A percentile compares a stretch with the other conserved stretches of the same genome.
Evolutionary conservation across 2,888 invertebrate genomes (phyloP).

Genomic region (Pseudococcus viburni): DNA sequence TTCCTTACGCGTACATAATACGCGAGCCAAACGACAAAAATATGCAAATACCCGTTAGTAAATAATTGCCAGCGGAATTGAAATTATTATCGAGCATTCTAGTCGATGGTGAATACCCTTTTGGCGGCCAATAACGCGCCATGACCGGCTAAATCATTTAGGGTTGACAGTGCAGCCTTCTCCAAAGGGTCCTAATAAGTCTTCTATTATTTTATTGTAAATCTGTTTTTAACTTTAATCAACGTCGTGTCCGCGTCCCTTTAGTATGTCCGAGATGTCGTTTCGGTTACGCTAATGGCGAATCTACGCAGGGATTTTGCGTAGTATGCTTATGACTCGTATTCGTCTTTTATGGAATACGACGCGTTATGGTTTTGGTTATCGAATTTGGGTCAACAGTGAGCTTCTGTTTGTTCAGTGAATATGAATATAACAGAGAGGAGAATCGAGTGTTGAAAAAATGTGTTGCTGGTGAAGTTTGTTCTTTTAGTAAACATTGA

Average conservation of each 20-base stretch:
- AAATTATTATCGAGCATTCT: conserved; percentile 52
- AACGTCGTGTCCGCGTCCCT: neutral
- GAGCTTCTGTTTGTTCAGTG: too few relatives aligned
- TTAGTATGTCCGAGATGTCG: neutral
- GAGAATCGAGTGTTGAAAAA: too few relatives aligned
- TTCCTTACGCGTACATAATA: conserved; percentile 26
- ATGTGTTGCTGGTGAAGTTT: too few relatives aligned
- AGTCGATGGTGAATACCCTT: conserved; percentile 59
- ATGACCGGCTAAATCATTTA: conserved; percentile 61
- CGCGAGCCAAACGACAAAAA: conserved; percentile 49
- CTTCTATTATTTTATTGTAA: conserved; percentile 62
- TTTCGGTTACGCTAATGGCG: too few relatives aligned
- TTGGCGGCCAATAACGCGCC: conserved; percentile 54
- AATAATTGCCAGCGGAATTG: conserved; percentile 60
- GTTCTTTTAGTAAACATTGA: too few relatives aligned
- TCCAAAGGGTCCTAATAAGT: conserved; percentile 59
- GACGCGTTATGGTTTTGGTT: too few relatives aligned
- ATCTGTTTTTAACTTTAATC: conserved; percentile 58
- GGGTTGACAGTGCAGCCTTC: conserved; percentile 57
- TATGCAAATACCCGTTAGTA: conserved; percentile 59
- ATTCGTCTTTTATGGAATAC: too few relatives aligned
- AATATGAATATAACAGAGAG: too few relatives aligned
- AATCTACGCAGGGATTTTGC: too few relatives aligned
- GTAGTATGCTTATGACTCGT: too few relatives aligned
- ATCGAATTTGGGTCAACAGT: too few relatives aligned